A percentile compares a stretch with the other conserved stretches of the same genome.
Conservation (phyloP, 2,113 vertebrate genomes). For the Bothrops jararaca region DNA sequence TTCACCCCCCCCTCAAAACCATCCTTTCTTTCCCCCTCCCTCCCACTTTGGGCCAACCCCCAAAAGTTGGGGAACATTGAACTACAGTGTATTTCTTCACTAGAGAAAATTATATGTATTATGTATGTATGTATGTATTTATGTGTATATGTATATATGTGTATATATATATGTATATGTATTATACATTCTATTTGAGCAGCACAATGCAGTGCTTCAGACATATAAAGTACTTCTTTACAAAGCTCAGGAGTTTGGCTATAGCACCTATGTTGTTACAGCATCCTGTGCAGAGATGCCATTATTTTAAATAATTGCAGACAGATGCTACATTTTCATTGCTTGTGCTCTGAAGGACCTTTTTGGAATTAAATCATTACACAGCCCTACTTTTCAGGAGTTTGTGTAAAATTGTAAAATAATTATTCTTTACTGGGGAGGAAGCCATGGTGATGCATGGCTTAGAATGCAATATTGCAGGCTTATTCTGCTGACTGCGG, state of each 20-base stretch:
- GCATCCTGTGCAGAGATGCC: neutral
- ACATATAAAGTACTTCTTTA: neutral
- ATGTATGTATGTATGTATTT: too few species aligned
- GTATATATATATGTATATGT: neutral
- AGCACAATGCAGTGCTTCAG: neutral
- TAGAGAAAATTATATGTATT: neutral
- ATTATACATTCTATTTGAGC: neutral
- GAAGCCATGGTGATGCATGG: neutral
- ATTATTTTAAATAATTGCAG: neutral
- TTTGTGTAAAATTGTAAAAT: neutral
- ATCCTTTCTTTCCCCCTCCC: too few species aligned
- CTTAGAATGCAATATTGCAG: too few species aligned
- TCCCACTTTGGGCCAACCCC: too few species aligned
- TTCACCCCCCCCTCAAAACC: too few species aligned
- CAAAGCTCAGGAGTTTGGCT: neutral
- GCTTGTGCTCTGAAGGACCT: neutral
- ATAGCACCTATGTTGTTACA: neutral
- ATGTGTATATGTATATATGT: too few species aligned
- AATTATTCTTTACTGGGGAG: neutral
- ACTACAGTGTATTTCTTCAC: neutral
- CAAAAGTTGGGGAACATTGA: too few species aligned
- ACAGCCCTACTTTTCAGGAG: neutral
- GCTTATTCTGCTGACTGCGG: too few species aligned
- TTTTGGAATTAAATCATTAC: neutral
- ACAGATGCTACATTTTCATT: neutral